phyloP scores from a whole-genome alignment of 2,113 vertebrate genomes.

The Dicentrarchus labrax region DNA sequence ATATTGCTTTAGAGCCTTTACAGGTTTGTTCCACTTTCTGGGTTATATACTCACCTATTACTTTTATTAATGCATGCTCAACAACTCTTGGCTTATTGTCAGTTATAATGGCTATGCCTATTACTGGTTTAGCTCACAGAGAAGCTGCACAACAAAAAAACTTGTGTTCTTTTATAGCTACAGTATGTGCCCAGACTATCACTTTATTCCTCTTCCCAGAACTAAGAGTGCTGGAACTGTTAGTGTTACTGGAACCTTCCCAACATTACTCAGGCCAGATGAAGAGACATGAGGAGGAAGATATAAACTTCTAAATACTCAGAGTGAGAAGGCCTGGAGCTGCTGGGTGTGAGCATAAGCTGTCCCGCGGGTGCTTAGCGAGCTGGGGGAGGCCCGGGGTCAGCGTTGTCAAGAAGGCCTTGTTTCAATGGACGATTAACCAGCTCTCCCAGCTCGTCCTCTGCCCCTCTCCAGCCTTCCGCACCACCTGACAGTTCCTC shows the following conservation, averaged over 20 bases:
- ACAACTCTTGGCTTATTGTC: neutral
- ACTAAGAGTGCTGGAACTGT: constrained; percentile 29
- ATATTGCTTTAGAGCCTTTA: neutral
- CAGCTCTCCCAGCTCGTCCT: constrained; percentile 44
- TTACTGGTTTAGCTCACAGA: neutral
- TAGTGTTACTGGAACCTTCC: constrained; percentile 25
- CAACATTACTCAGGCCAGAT: constrained; percentile 41
- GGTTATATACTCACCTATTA: neutral
- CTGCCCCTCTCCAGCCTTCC: constrained; percentile 49
- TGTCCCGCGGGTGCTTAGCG: constrained; percentile 37
- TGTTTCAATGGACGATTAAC: constrained; percentile 65
- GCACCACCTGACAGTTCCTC: constrained; percentile 57
- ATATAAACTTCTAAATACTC: constrained; percentile 52
- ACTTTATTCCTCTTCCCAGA: constrained; percentile 45
- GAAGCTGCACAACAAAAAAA: neutral
- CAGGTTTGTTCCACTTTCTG: neutral
- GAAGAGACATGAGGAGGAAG: constrained; percentile 49
- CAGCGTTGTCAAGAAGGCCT: constrained; percentile 43
- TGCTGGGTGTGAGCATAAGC: constrained; percentile 47
- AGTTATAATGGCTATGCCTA: neutral
- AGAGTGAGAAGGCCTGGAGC: constrained; percentile 30
- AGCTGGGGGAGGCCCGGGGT: constrained; percentile 30
- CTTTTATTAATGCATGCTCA: neutral
- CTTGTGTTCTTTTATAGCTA: constrained; percentile 10
- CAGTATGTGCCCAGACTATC: constrained; percentile 17